Conservation (phyloP, 35 echinoderm and acorn worm species). For the Ophiothrix spiculata region DNA sequence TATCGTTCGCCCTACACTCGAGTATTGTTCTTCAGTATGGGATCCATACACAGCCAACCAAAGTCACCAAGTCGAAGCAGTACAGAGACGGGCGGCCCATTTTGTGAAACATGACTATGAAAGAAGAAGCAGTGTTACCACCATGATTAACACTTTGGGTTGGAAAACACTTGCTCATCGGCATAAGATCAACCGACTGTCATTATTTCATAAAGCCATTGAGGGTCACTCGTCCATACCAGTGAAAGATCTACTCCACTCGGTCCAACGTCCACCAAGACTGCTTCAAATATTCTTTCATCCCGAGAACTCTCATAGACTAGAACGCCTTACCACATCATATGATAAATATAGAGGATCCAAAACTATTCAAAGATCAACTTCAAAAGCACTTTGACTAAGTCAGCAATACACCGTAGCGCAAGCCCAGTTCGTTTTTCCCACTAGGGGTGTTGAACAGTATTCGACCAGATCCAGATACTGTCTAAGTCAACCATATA, state of each 20-base stretch:
- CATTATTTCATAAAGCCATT: not conserved
- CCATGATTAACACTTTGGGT: not conserved
- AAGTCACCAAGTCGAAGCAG: not conserved
- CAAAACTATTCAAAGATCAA: not conserved
- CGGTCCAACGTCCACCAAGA: not conserved
- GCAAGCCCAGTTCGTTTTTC: not conserved
- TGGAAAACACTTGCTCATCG: not conserved
- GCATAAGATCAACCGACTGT: not conserved
- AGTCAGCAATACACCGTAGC: not conserved
- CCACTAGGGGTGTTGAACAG: not conserved
- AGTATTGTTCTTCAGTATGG: not conserved
- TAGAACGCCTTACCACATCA: not conserved
- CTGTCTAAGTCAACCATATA: no score
- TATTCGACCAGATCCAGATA: no score
- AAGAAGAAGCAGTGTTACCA: not conserved
- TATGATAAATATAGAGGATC: not conserved
- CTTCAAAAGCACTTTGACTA: not conserved
- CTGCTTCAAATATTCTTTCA: not conserved
- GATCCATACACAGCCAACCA: not conserved
- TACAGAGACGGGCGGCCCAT: not conserved
- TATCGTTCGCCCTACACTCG: not conserved
- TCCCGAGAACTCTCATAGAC: not conserved
- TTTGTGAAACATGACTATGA: not conserved
- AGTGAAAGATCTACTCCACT: not conserved
- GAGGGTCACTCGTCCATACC: not conserved